phyloP scores from a whole-genome alignment of 2,113 vertebrate species.

The Scopus umbretta region DNA sequence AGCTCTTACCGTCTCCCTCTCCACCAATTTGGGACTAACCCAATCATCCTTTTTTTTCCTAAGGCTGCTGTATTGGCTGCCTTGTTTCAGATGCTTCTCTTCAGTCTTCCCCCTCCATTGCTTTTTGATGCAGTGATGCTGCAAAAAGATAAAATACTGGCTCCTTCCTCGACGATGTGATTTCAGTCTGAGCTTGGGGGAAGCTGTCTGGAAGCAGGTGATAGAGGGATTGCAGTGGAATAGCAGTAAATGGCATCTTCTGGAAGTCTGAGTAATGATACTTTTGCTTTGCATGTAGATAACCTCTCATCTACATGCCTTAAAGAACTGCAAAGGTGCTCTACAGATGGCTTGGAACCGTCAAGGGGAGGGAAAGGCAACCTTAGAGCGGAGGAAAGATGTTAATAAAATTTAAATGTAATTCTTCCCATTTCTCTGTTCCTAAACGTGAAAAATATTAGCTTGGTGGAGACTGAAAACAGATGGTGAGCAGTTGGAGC shows the following conservation, averaged over 20 bases:
- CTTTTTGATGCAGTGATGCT: not conserved
- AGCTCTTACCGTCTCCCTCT: not conserved
- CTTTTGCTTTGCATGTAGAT: slow-evolving; percentile 24
- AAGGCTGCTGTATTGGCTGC: not conserved
- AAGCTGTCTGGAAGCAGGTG: not conserved
- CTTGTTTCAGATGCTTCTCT: not conserved
- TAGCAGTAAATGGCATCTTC: not conserved
- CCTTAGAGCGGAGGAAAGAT: slow-evolving; percentile 39
- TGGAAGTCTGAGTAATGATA: not conserved
- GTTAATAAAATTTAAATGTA: slow-evolving; percentile 69
- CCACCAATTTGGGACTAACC: not conserved
- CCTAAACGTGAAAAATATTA: slow-evolving; percentile 74
- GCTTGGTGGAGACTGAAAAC: slow-evolving; percentile 73
- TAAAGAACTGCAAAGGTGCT: slow-evolving; percentile 19
- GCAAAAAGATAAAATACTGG: not conserved
- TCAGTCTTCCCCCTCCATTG: not conserved
- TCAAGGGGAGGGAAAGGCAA: slow-evolving; percentile 24
- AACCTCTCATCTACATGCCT: slow-evolving; percentile 15
- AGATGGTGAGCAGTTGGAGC: slow-evolving; percentile 77
- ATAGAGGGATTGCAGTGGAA: not conserved
- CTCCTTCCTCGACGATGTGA: not conserved
- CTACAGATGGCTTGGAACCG: slow-evolving; percentile 38
- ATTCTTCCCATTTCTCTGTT: slow-evolving; percentile 66
- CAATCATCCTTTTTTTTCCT: not conserved
- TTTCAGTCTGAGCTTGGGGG: not conserved